Evolutionary conservation across 2,888 invertebrate species (phyloP).

Genomic region (Napeogenes sylphis): DNA sequence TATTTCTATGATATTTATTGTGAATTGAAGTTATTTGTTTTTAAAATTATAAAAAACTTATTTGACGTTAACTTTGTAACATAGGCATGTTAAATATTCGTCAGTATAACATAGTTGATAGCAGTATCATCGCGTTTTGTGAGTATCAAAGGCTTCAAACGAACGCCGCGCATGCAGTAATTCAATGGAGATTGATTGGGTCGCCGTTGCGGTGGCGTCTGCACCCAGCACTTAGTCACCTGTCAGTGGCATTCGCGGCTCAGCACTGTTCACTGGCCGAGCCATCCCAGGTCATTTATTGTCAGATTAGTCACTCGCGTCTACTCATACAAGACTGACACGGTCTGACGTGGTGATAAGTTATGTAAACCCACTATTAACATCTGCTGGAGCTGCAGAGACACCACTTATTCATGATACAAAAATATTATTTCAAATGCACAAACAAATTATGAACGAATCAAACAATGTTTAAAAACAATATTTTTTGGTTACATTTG

Average conservation of each 20-base stretch:
- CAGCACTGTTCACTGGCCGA: slow-evolving; percentile 51
- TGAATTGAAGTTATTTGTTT: too few species aligned
- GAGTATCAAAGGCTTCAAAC: slow-evolving; percentile 10
- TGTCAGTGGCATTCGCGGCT: slow-evolving; percentile 55
- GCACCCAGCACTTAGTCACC: slow-evolving; percentile 65
- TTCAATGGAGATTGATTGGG: slow-evolving; percentile 51
- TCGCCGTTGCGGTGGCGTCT: slow-evolving; percentile 46
- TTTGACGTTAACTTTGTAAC: too few species aligned
- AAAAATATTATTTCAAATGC: background rate
- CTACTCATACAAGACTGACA: slow-evolving; percentile 26
- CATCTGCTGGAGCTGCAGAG: background rate
- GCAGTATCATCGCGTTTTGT: background rate
- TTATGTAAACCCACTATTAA: slow-evolving; percentile 19
- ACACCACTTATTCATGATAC: too few species aligned
- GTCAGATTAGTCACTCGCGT: slow-evolving; percentile 48
- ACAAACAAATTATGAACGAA: too few species aligned
- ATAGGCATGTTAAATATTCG: too few species aligned
- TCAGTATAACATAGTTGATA: background rate
- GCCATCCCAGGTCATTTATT: slow-evolving; percentile 48
- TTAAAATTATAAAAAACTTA: too few species aligned
- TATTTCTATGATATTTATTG: too few species aligned
- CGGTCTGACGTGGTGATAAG: slow-evolving; percentile 19
- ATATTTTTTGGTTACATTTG: too few species aligned
- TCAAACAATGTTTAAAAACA: too few species aligned
- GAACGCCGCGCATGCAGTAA: slow-evolving; percentile 32